These are phyloP conservation scores for Catharus minimus DNA, from an alignment of 2,113 vertebrate genomes.

Conservation along the genomic window DNA sequence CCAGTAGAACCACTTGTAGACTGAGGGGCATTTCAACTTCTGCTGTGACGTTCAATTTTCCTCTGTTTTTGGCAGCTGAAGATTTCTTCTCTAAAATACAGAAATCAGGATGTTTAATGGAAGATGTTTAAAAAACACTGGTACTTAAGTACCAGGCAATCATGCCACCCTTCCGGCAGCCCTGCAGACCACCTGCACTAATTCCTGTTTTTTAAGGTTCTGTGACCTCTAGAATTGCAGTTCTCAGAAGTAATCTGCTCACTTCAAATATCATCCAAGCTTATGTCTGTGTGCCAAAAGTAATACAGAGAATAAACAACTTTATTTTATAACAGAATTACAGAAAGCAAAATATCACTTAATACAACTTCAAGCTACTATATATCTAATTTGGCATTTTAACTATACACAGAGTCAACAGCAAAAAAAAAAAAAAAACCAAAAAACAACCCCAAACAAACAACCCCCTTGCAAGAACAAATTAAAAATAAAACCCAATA, in stretches of 20 bases:
- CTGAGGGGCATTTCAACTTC: not conserved
- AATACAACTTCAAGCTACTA: constrained; percentile 86
- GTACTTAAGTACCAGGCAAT: not conserved
- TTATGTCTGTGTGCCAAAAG: not conserved
- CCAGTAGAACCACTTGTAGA: not conserved
- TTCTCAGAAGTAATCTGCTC: not conserved
- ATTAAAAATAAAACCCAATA: constrained; percentile 62
- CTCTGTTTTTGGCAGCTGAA: not conserved
- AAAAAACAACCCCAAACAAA: not conserved
- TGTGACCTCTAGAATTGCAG: not conserved
- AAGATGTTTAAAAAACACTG: not conserved
- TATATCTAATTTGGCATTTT: constrained; percentile 79
- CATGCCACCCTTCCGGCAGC: not conserved
- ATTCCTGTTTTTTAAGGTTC: not conserved
- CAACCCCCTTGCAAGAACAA: not conserved
- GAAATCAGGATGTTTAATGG: not conserved
- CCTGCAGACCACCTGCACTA: not conserved
- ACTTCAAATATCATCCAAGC: not conserved
- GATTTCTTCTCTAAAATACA: not conserved
- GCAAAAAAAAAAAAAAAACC: not conserved
- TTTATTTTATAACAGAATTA: constrained; percentile 97
- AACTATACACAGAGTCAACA: constrained; percentile 79
- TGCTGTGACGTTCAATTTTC: not conserved
- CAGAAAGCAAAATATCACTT: constrained; percentile 83
- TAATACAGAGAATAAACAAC: constrained; percentile 88